A percentile compares a stretch with the other conserved stretches of the same genome.
These are phyloP conservation scores for Meghimatium bilineatum DNA, from an alignment of 2,888 invertebrate genomes.

Conservation along the genomic window DNA sequence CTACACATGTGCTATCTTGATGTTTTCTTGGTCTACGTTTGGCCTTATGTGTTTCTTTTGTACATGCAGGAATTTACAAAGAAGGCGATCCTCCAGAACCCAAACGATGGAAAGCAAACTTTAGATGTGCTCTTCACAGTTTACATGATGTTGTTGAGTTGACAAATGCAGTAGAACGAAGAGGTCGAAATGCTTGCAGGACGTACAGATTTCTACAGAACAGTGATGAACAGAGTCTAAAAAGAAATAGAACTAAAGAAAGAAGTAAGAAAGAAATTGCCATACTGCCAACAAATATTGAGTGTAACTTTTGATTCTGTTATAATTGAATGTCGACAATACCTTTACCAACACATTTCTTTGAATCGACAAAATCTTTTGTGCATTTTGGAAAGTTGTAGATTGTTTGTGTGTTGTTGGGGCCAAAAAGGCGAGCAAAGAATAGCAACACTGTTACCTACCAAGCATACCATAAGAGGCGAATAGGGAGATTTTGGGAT, in stretches of 20 bases:
- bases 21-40: no score
- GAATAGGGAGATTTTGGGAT: no score
- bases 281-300: neutral
- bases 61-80: constrained; percentile 61
- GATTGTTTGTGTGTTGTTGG: no score
- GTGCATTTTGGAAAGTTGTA: no score
- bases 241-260: constrained; percentile 31
- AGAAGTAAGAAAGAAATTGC: constrained; percentile 23
- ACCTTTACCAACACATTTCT: no score
- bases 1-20: no score
- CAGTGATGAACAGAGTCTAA: constrained; percentile 42
- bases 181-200: constrained; percentile 70
- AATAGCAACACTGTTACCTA: no score
- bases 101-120: constrained; percentile 75
- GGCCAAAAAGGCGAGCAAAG: no score
- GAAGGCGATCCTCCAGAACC: constrained; percentile 60
- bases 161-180: constrained; percentile 53
- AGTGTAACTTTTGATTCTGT: no score
- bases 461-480: no score
- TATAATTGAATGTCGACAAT: no score
- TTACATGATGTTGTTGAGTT: constrained; percentile 69
- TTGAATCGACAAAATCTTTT: no score
- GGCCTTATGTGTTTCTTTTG: neutral
- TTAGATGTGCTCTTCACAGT: constrained; percentile 75
- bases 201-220: constrained; percentile 67